Evolutionary conservation across 2,888 invertebrate genomes (phyloP), one percentile per base, ranked within the genome.

Genomic region (Nebria brevicollis): DNA sequence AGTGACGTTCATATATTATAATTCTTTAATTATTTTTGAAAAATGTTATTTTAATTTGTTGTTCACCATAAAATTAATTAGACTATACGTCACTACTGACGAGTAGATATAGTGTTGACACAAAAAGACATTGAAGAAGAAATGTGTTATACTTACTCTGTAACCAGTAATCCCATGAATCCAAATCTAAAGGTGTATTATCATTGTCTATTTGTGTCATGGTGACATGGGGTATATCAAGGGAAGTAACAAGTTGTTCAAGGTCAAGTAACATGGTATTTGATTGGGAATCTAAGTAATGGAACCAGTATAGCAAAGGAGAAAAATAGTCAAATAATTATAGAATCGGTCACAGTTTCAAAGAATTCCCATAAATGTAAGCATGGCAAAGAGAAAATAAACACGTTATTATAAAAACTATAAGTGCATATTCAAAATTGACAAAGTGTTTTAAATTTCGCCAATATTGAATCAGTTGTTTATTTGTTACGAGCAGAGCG

Each of bases 191-290:
- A 80, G 82, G 41, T 34, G 72, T 34, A 25, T 54, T 34, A 15
- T 76, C 77, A 13, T 25, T 34, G 65, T 64, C 65, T 11, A 54
- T 80, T n/a, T 70, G 75, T 25, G 77, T 43, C 41, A 77, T 66
- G 20, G 76, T 72, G 20, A 81, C 77, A 43, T 81, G 76, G 65
- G 81, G 81, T 79, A 87, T 86, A 83, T 88, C 88, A 85, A 88
- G 84, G 79, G 88, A 87, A 65, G 86, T 86, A 83, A 90, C 89
- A 88, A 91, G 89, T 88, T 91, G 90, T 87, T 91, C 91, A 88
- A 91, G 88, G 85, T 91, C 91, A 89, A 91, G 89, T 87, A 91
- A 89, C 88, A 90, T 89, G 85, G 80, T 80, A 25, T 54, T 70
- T 7, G 80, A 25, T 64, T 80, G 80, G 8, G 80, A 75, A 64